Conservation (phyloP, 2,797 vertebrate genomes). For the Vultur gryphus region DNA sequence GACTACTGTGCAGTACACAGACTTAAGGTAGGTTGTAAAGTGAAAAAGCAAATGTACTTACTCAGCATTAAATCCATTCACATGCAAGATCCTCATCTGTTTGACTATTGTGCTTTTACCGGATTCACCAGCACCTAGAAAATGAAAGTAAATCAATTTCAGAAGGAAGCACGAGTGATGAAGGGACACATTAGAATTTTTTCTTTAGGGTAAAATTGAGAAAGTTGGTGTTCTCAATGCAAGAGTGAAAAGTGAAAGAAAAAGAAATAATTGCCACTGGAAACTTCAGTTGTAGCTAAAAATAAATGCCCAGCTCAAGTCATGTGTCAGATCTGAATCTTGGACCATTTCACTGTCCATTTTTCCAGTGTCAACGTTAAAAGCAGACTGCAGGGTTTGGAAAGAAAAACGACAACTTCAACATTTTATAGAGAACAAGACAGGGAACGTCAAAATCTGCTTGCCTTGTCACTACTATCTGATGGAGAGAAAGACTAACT, state of each 20-base stretch:
- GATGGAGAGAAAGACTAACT: not conserved
- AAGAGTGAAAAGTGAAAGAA: slow-evolving; percentile 61
- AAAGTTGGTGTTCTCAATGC: slow-evolving; percentile 20
- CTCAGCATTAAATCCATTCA: slow-evolving; percentile 99
- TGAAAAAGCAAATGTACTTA: slow-evolving; percentile 80
- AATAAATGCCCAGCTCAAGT: slow-evolving; percentile 65
- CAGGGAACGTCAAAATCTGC: not conserved
- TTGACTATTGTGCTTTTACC: slow-evolving; percentile 99
- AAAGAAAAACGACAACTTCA: slow-evolving; percentile 21
- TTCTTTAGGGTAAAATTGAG: not conserved
- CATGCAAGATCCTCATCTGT: slow-evolving; percentile 98
- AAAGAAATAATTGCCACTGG: slow-evolving; percentile 63
- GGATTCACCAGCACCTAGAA: slow-evolving; percentile 94
- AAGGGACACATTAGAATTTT: not conserved
- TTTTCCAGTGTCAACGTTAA: slow-evolving; percentile 51
- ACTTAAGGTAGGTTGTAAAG: not conserved
- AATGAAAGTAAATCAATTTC: slow-evolving; percentile 75
- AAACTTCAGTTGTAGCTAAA: slow-evolving; percentile 70
- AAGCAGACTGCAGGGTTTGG: slow-evolving; percentile 28
- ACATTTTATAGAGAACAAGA: not conserved
- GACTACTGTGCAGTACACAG: not conserved
- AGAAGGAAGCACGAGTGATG: slow-evolving; percentile 55
- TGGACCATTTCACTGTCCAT: slow-evolving; percentile 65
- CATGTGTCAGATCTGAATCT: slow-evolving; percentile 58
- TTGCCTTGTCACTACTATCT: not conserved